A percentile compares a stretch with the other conserved stretches of the same genome.
phyloP scores from a whole-genome alignment of 2,888 invertebrate genomes.

The Liodrosophila aerea region DNA sequence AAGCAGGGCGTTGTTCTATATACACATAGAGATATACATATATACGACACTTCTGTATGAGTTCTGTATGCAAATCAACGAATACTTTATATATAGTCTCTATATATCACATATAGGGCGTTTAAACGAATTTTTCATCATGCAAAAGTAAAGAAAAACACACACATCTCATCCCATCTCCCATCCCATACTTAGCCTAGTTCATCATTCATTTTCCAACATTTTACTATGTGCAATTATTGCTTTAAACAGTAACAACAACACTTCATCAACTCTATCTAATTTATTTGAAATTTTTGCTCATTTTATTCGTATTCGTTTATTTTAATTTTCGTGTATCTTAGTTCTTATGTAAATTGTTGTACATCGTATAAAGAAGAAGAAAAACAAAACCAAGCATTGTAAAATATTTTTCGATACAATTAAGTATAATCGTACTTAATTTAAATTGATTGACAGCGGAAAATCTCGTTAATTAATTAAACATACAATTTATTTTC shows the following conservation, averaged over 20 bases:
- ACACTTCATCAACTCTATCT: conserved; percentile 46
- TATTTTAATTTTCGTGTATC: conserved; percentile 17
- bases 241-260: conserved; percentile 52
- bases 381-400: conserved; percentile 9
- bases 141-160: conserved; percentile 11
- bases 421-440: conserved; percentile 76
- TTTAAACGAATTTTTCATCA: conserved; percentile 63
- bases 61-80: conserved; percentile 67
- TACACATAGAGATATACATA: conserved; percentile 15
- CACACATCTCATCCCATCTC: conserved; percentile 5
- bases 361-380: conserved; percentile 58
- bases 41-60: conserved; percentile 21
- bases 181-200: conserved; percentile 5
- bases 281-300: conserved; percentile 56
- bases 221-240: conserved; percentile 69
- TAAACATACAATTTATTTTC: conserved; percentile 56
- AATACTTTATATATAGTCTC: conserved; percentile 51
- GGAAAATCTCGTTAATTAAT: conserved; percentile 62
- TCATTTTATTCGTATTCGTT: conserved; percentile 37
- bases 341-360: conserved; percentile 71
- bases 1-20: conserved; percentile 42
- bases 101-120: conserved; percentile 43
- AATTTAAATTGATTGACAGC: conserved; percentile 55
- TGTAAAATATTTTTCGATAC: conserved; percentile 70
- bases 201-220: conserved; percentile 29